Evolutionary conservation across 2,797 vertebrate genomes (phyloP).

Genomic region (Chrysolophus pictus): DNA sequence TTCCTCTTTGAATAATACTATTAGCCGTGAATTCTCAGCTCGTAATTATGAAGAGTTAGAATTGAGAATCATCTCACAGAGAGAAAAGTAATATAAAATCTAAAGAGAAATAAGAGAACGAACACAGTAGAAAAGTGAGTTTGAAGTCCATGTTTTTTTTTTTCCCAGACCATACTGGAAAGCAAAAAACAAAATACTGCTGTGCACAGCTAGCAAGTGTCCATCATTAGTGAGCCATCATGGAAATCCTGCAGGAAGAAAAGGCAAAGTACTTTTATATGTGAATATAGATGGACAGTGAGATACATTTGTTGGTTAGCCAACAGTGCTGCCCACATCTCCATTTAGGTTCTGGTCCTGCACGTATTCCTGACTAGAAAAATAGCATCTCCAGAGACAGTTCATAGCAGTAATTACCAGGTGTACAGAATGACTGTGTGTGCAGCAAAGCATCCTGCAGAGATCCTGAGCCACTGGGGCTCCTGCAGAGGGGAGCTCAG

Average conservation of each 20-base stretch:
- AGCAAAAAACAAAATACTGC: not conserved
- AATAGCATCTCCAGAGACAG: not conserved
- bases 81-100: conserved; percentile 49
- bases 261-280: not conserved
- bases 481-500: not conserved
- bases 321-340: not conserved
- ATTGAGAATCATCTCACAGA: conserved; percentile 54
- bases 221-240: conserved; percentile 42
- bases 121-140: not conserved
- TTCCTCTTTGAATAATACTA: conserved; percentile 65
- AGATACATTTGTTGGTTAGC: not conserved
- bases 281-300: not conserved
- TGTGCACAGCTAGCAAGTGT: conserved; percentile 6
- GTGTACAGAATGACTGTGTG: fast-evolving
- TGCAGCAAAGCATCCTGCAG: not conserved
- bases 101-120: conserved; percentile 11
- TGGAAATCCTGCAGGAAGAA: conserved; percentile 46
- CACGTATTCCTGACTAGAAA: not conserved
- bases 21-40: conserved; percentile 70
- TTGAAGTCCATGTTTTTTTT: not conserved
- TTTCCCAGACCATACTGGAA: not conserved
- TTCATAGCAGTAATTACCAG: not conserved
- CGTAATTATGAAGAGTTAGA: conserved; percentile 61
- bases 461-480: not conserved
- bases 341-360: not conserved